Conservation (phyloP, 2,113 vertebrate genomes). For the Maccullochella peelii region DNA sequence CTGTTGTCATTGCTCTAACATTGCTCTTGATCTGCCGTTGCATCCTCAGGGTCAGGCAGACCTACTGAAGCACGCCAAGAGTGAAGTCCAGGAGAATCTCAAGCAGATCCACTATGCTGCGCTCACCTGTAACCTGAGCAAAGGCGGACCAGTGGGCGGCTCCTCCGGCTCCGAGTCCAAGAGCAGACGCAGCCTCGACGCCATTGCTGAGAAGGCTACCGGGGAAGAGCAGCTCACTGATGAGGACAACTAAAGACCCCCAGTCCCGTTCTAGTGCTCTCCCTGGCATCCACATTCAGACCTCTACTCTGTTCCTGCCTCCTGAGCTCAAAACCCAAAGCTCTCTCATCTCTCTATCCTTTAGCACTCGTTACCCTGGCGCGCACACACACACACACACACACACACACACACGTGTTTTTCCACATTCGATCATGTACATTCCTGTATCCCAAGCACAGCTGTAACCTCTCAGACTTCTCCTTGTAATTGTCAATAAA, state of each 20-base stretch:
- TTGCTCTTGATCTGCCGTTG: background rate
- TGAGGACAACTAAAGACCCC: slow-evolving; percentile 76
- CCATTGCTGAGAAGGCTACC: slow-evolving; percentile 88
- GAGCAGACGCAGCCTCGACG: slow-evolving; percentile 88
- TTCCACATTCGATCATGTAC: slow-evolving; percentile 54
- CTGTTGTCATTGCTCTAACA: background rate
- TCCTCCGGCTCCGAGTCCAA: slow-evolving; percentile 78
- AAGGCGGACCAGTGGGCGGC: slow-evolving; percentile 77
- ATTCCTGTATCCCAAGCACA: slow-evolving; percentile 53
- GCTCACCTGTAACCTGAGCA: slow-evolving; percentile 91
- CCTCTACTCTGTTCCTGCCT: slow-evolving; percentile 27
- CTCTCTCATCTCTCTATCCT: slow-evolving; percentile 4
- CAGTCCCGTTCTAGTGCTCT: background rate
- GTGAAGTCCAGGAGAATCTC: slow-evolving; percentile 94
- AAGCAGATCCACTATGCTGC: slow-evolving; percentile 97
- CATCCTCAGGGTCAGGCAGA: slow-evolving; percentile 93
- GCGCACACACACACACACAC: background rate
- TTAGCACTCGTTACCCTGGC: slow-evolving; percentile 1
- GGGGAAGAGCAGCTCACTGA: slow-evolving; percentile 87
- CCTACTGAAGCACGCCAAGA: slow-evolving; percentile 94
- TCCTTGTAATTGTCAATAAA: slow-evolving; percentile 37
- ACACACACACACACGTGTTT: slow-evolving; percentile 14
- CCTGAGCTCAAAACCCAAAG: slow-evolving; percentile 50
- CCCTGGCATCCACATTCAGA: background rate
- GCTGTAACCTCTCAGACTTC: slow-evolving; percentile 33